phyloP scores from a whole-genome alignment of 1,140 invertebrate genomes.

The Papilio polytes region DNA sequence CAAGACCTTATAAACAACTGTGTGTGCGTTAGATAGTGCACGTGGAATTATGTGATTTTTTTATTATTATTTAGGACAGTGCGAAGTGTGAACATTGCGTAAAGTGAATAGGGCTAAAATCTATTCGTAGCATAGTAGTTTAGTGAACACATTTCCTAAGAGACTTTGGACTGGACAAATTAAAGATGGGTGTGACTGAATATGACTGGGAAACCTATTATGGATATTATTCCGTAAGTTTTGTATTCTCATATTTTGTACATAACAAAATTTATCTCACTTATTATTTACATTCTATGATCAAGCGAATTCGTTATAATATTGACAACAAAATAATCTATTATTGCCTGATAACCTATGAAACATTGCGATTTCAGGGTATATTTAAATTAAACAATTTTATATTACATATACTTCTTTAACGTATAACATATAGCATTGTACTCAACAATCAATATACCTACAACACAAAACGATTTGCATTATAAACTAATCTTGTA shows the following conservation, averaged over 20 bases:
- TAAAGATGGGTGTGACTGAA: slow-evolving; percentile 80
- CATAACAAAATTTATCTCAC: neutral
- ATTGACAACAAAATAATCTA: neutral
- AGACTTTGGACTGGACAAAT: slow-evolving; percentile 56
- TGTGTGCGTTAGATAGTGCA: slow-evolving; percentile 77
- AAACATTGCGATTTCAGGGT: neutral
- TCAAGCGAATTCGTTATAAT: neutral
- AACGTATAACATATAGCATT: neutral
- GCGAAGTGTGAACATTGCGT: slow-evolving; percentile 51
- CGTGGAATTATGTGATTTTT: slow-evolving; percentile 35
- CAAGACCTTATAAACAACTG: slow-evolving; percentile 69
- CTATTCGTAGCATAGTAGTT: slow-evolving; percentile 55
- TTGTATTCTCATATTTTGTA: slow-evolving; percentile 32
- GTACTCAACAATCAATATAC: neutral
- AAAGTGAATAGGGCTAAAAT: slow-evolving; percentile 39
- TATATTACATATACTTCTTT: neutral
- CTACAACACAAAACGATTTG: neutral
- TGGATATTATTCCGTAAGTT: slow-evolving; percentile 79
- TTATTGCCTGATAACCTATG: neutral
- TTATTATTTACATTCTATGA: neutral
- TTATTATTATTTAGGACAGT: slow-evolving; percentile 45
- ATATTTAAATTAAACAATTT: neutral
- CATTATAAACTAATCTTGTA: slow-evolving; percentile 10
- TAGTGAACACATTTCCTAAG: slow-evolving; percentile 54
- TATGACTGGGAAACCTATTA: slow-evolving; percentile 78